Evolutionary conservation across 2,888 invertebrate species (phyloP).

Genomic region (Orthosia incerta): DNA sequence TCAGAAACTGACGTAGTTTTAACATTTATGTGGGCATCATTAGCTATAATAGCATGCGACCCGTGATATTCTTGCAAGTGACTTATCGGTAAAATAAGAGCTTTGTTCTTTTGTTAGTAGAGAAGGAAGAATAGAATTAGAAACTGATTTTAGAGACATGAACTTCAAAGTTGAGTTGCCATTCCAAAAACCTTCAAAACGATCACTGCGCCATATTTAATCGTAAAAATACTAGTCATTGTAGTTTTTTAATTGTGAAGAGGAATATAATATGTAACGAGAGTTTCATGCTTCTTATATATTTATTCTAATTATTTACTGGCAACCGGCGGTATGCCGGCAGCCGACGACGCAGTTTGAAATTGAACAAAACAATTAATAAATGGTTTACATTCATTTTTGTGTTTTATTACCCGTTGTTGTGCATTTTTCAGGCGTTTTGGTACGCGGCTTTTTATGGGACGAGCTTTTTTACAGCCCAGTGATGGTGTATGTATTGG

Average conservation of each 20-base stretch:
- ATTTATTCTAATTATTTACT: slow-evolving; percentile 74
- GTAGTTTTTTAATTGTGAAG: slow-evolving; percentile 80
- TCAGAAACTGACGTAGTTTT: not conserved
- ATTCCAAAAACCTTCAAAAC: slow-evolving; percentile 60
- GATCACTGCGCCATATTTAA: slow-evolving; percentile 63
- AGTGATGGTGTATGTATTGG: not conserved
- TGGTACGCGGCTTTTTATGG: not conserved
- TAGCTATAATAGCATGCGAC: slow-evolving; percentile 4
- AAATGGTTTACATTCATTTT: slow-evolving; percentile 84
- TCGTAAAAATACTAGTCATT: slow-evolving; percentile 76
- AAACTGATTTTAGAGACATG: no score
- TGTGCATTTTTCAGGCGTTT: not conserved
- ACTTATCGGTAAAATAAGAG: slow-evolving; percentile 9
- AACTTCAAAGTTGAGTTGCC: not conserved
- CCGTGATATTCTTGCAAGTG: slow-evolving; percentile 26
- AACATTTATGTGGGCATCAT: not conserved
- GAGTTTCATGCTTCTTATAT: slow-evolving; percentile 83
- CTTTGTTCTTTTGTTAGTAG: slow-evolving; percentile 4
- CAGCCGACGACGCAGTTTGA: slow-evolving; percentile 69
- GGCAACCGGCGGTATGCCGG: slow-evolving; percentile 57
- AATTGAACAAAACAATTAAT: slow-evolving; percentile 72
- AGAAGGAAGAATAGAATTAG: no score
- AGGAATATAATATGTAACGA: slow-evolving; percentile 72
- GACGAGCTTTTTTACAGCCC: not conserved
- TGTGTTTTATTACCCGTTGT: slow-evolving; percentile 64